Evolutionary conservation across 2,113 vertebrate species (phyloP).

Genomic region (Rissa tridactyla): DNA sequence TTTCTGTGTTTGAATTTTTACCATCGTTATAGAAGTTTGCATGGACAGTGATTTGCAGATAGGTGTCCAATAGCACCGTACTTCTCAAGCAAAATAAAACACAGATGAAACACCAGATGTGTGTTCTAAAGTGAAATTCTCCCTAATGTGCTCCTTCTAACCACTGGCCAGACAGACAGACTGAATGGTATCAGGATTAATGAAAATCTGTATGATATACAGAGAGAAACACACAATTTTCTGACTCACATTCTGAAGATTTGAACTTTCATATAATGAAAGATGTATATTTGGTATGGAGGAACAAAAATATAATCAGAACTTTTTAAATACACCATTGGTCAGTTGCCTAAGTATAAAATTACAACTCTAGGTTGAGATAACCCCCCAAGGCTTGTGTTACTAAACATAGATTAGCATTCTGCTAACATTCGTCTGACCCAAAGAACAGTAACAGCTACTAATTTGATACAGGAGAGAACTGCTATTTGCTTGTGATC

Average conservation of each 20-base stretch:
- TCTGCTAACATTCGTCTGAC: neutral
- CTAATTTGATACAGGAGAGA: neutral
- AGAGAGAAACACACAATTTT: neutral
- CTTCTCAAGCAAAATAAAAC: neutral
- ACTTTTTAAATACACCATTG: neutral
- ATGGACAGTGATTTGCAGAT: neutral
- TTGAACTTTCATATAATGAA: neutral
- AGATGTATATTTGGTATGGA: neutral
- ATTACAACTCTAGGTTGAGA: neutral
- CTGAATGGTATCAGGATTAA: neutral
- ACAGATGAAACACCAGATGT: neutral
- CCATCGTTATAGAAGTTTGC: neutral
- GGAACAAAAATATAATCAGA: neutral
- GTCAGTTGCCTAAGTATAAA: neutral
- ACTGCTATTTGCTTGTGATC: neutral
- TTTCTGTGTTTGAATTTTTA: neutral
- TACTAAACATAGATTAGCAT: neutral
- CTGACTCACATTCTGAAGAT: neutral
- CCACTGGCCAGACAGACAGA: neutral
- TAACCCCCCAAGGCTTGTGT: neutral
- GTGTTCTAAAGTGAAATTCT: neutral
- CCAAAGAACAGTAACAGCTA: neutral
- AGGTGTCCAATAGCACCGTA: neutral
- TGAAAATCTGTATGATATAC: neutral
- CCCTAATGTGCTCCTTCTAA: neutral